Conservation (phyloP, 2,797 vertebrate species). For the Phataginus tetradactyla region DNA sequence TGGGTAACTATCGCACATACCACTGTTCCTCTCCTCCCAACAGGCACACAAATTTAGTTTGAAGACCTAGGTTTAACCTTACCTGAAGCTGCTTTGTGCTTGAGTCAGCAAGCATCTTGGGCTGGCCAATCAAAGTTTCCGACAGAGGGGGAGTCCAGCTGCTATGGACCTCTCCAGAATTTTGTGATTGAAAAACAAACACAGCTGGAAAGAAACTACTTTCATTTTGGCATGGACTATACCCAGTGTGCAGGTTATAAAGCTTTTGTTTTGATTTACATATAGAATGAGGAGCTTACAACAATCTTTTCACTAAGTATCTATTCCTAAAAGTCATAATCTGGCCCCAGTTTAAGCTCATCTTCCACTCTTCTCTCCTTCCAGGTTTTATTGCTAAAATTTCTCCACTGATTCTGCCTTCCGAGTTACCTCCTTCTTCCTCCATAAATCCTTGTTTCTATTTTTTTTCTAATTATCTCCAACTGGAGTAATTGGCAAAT, state of each 20-base stretch:
- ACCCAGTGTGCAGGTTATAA: not conserved
- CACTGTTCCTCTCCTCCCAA: not conserved
- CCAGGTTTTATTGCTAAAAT: not conserved
- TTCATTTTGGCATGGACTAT: not conserved
- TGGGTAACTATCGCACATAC: not conserved
- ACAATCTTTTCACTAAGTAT: not conserved
- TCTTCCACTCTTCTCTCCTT: not conserved
- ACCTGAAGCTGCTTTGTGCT: not conserved
- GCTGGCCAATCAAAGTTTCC: not conserved
- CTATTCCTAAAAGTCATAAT: not conserved
- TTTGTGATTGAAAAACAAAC: not conserved
- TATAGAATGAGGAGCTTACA: not conserved
- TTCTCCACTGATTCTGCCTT: not conserved
- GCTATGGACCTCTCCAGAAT: not conserved
- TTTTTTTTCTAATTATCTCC: slow-evolving; percentile 42
- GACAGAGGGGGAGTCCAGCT: not conserved
- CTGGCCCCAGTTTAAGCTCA: not conserved
- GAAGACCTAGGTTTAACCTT: not conserved
- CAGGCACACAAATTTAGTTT: not conserved
- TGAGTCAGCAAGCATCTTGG: not conserved
- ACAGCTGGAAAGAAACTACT: not conserved
- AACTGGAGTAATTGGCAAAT: slow-evolving; percentile 50
- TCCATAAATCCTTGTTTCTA: not conserved
- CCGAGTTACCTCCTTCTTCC: not conserved
- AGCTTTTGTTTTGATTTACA: slow-evolving; percentile 8